A percentile compares a stretch with the other conserved stretches of the same genome.
Evolutionary conservation across 2,113 vertebrate genomes (phyloP).

Genomic region (Eleginops maclovinus): DNA sequence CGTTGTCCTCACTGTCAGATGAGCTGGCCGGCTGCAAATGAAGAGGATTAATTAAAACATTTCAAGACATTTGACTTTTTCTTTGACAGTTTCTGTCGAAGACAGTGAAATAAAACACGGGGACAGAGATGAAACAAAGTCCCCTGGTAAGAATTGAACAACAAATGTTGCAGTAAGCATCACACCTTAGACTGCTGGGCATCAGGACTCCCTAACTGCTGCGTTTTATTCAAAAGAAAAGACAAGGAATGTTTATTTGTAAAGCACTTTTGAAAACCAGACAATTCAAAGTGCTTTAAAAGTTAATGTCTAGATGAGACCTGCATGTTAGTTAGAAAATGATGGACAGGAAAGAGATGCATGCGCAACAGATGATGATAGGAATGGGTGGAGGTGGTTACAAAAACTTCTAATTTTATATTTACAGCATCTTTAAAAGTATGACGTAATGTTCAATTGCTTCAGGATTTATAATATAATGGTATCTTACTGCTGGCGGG

Average conservation of each 20-base stretch:
- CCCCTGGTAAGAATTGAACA: background rate
- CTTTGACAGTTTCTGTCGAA: background rate
- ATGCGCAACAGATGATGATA: too few species aligned
- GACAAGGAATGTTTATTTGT: constrained; percentile 23
- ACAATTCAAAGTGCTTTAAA: background rate
- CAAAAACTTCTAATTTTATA: background rate
- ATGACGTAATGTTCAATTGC: background rate
- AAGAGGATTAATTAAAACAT: background rate
- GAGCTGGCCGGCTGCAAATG: constrained; percentile 88
- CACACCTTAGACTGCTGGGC: background rate
- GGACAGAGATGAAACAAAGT: background rate
- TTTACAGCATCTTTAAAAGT: background rate
- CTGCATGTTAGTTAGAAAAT: background rate
- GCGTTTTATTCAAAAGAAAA: constrained; percentile 12
- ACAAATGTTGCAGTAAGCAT: background rate
- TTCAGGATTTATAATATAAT: background rate
- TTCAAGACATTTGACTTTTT: background rate
- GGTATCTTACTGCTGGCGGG: constrained; percentile 88
- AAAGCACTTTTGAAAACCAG: background rate
- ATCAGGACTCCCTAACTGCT: background rate
- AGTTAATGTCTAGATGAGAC: background rate
- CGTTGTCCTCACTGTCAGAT: constrained; percentile 92
- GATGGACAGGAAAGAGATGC: background rate
- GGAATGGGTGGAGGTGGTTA: too few species aligned
- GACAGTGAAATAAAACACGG: background rate